Conservation (phyloP, 2,797 vertebrate species). For the Myripristis jacobus region DNA sequence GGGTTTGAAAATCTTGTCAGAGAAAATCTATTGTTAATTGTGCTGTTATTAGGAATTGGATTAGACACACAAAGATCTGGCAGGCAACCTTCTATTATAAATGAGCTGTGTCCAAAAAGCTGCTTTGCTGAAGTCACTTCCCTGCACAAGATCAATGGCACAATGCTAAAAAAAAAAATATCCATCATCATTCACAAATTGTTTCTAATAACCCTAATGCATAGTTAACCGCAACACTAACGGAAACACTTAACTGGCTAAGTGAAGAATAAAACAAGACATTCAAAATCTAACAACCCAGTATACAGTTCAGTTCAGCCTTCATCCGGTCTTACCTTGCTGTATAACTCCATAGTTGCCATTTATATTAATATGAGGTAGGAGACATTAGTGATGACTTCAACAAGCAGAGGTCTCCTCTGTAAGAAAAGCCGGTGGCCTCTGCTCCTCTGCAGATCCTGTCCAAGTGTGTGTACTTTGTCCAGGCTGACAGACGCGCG, state of each 20-base stretch:
- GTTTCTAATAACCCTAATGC: too few relatives aligned
- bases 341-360: slow-evolving; percentile 82
- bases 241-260: too few relatives aligned
- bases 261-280: too few relatives aligned
- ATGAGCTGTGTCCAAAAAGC: not conserved
- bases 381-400: not conserved
- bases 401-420: slow-evolving; percentile 3
- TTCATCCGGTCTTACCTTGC: slow-evolving; percentile 76
- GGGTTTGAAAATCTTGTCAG: not conserved
- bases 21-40: not conserved
- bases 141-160: not conserved
- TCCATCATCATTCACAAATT: too few relatives aligned
- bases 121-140: not conserved
- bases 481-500: slow-evolving; percentile 58
- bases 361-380: slow-evolving; percentile 58
- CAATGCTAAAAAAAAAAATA: too few relatives aligned
- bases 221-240: too few relatives aligned
- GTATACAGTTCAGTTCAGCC: not conserved
- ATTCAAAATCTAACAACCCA: not conserved
- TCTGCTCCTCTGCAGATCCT: slow-evolving; percentile 21
- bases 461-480: slow-evolving; percentile 81
- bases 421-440: slow-evolving; percentile 32
- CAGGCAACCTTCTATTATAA: not conserved
- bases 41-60: not conserved
- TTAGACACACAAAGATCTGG: not conserved